Conservation (phyloP, 23 tunicate species). For the Styela clava region DNA sequence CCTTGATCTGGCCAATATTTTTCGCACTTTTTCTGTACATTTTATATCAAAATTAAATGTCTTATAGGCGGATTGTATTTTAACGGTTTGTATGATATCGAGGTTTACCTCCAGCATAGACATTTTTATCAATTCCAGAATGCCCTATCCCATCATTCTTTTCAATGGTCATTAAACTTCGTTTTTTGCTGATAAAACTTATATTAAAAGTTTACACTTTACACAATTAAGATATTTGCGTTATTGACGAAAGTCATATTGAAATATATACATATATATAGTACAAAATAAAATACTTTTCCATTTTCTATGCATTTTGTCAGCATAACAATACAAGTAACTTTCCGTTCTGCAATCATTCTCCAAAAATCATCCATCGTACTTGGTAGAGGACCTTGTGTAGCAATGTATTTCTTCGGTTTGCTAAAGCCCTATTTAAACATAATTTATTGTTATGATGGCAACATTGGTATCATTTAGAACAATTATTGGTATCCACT, state of each 20-base stretch:
- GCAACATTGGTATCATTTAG: not conserved
- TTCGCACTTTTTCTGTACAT: conserved; percentile 42
- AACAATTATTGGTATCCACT: not conserved
- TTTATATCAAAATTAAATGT: no score
- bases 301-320: conserved; percentile 30
- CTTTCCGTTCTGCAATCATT: conserved; percentile 32
- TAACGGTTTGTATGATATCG: no score
- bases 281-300: conserved; percentile 14
- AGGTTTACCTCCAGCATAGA: no score
- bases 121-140: no score
- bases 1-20: conserved; percentile 46
- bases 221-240: no score
- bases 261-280: no score
- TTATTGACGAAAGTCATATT: no score
- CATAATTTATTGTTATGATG: not conserved
- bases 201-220: no score
- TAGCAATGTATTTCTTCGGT: conserved; percentile 30
- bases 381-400: conserved; percentile 37
- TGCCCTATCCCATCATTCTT: no score
- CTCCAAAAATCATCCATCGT: conserved; percentile 38
- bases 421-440: conserved; percentile 20
- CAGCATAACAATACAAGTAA: conserved; percentile 32
- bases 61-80: no score
- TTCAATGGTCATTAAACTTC: no score
- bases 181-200: no score